These are phyloP conservation scores for Boloria selene DNA, from an alignment of 2,888 invertebrate species.

Conservation along the genomic window DNA sequence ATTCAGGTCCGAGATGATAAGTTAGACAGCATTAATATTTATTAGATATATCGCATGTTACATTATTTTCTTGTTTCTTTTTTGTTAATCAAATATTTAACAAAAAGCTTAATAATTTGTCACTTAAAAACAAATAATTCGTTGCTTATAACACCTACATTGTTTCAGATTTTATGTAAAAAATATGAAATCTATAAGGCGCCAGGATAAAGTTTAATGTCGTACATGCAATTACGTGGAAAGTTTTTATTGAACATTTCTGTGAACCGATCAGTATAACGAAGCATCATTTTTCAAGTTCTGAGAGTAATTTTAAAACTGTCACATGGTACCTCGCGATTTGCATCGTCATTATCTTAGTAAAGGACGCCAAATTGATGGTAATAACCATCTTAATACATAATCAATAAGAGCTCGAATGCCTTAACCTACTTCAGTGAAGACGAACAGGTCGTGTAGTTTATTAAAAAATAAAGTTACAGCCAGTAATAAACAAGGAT, in stretches of 20 bases:
- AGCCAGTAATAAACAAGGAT: slow-evolving; percentile 38
- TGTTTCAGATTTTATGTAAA: background rate
- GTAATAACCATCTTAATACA: slow-evolving; percentile 36
- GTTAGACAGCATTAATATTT: no score
- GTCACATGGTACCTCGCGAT: slow-evolving; percentile 55
- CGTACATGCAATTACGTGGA: slow-evolving; percentile 20
- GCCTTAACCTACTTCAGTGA: slow-evolving; percentile 29
- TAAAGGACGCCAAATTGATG: slow-evolving; percentile 16
- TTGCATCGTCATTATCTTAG: slow-evolving; percentile 50
- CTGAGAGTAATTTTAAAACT: slow-evolving; percentile 55
- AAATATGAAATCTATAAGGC: slow-evolving; percentile 3
- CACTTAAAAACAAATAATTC: no score
- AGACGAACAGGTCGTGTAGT: slow-evolving; percentile 26
- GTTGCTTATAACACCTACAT: no score
- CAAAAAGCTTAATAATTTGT: no score
- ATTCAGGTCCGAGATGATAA: no score
- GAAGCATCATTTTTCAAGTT: slow-evolving; percentile 54
- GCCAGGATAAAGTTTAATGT: slow-evolving; percentile 14
- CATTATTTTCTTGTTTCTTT: no score
- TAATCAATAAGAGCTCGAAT: slow-evolving; percentile 32
- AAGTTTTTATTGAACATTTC: slow-evolving; percentile 34
- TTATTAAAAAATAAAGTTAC: background rate
- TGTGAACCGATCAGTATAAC: slow-evolving; percentile 35
- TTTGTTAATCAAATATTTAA: no score
- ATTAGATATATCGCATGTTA: no score